Evolutionary conservation across 2,113 vertebrate genomes (phyloP).

Genomic region (Antigone vipio): DNA sequence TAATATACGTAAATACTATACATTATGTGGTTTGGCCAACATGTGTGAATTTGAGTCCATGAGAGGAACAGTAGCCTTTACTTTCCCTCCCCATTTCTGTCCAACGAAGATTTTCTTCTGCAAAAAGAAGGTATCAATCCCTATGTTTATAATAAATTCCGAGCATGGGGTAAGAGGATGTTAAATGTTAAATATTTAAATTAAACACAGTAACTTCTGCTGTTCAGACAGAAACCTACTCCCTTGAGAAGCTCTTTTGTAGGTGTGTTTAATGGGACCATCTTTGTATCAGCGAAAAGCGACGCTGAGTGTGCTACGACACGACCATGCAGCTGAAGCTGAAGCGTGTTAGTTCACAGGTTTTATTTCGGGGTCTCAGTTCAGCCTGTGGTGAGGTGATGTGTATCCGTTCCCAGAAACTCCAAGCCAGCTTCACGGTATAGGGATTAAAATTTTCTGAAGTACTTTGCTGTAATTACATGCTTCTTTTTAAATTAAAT

Average conservation of each 20-base stretch:
- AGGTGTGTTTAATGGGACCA: not conserved
- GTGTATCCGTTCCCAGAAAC: not conserved
- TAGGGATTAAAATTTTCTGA: not conserved
- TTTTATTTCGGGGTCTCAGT: not conserved
- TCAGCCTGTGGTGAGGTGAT: not conserved
- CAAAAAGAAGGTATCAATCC: not conserved
- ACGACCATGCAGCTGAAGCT: not conserved
- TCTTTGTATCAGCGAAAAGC: not conserved
- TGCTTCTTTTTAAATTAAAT: not conserved
- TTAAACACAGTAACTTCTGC: not conserved
- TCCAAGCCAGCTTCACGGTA: not conserved
- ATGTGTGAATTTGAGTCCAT: not conserved
- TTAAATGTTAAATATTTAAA: not conserved
- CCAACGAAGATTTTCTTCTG: not conserved
- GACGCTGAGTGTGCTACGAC: fast-evolving
- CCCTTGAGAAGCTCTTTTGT: not conserved
- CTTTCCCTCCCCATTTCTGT: not conserved
- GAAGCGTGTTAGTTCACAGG: fast-evolving
- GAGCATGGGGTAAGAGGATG: not conserved
- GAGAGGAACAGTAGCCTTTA: not conserved
- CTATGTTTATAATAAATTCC: not conserved
- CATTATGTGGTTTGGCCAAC: not conserved
- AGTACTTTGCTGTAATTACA: not conserved
- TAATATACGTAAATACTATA: not conserved
- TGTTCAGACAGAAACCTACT: not conserved